Conservation (phyloP, 2,888 invertebrate genomes). For the Deilephila porcellus region DNA sequence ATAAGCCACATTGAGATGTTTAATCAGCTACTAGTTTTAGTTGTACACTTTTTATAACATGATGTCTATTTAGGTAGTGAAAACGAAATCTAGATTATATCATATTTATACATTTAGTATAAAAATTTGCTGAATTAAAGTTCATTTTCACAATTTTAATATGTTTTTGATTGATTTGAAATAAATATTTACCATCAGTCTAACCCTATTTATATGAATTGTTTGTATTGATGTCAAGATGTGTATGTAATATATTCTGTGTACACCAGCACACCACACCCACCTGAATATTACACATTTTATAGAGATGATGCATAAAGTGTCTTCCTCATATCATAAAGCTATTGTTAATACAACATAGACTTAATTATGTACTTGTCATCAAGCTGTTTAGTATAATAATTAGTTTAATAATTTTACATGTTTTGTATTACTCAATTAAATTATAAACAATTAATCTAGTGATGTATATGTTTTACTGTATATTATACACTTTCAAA, state of each 20-base stretch:
- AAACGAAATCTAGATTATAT: conserved; percentile 84
- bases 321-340: background rate
- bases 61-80: conserved; percentile 85
- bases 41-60: conserved; percentile 85
- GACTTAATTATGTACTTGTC: conserved; percentile 2
- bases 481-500: too few relatives aligned
- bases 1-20: conserved; percentile 84
- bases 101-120: conserved; percentile 85
- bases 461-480: too few relatives aligned
- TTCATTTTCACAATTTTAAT: conserved; percentile 84
- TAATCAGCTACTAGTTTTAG: conserved; percentile 85
- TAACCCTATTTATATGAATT: background rate
- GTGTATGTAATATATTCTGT: background rate
- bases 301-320: background rate
- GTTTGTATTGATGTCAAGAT: background rate
- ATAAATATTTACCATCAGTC: background rate
- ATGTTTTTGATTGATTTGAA: conserved; percentile 55
- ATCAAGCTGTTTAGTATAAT: background rate
- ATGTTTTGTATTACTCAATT: too few relatives aligned
- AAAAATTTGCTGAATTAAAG: conserved; percentile 84
- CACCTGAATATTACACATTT: background rate
- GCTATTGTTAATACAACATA: background rate
- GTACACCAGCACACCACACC: background rate
- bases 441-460: too few relatives aligned
- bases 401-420: background rate